Base-by-base conservation (phyloP, 2,888 invertebrate genomes). In the Tineola bisselliella region DNA sequence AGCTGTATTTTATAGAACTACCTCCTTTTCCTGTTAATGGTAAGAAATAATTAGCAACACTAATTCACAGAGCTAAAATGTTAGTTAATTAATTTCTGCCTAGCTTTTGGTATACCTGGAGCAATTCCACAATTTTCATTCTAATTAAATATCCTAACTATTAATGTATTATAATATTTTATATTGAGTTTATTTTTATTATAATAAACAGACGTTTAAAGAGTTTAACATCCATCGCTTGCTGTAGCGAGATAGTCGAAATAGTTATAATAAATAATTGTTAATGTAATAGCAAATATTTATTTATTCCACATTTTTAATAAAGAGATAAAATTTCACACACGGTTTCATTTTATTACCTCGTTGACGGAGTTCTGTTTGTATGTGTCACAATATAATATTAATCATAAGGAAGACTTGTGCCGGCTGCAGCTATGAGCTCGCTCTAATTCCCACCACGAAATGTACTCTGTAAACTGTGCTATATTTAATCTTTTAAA, bases 31-130 rank as follows among this genome's bases (percentile, higher is more conserved):
- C 10, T 58, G 58, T 33, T 58, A 58, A 58, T 58, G 8, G 58
- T 33, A 19, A 58, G 13, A 31, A 58, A 33, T 58, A 58, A 58
- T 58, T 58, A 58, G 33, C 33, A 13, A 33, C 17, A 15, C n/a
- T 58, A 58, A 58, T 58, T 33, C 58, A 56, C 25, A 5, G n/a
- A n/a, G n/a, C n/a, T n/a, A 43, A 43, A 43, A 43, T 43, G 43
- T 8, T 43, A 43, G 3, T 3, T 43, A 12, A 5, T 43, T 43
- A 43, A 43, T 43, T 12, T 13, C 3, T n/a, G 13, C 8, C 43
- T 43, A 43, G 43, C 25, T 25, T 25, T 25, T 43, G 43, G 43
- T 43, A 43, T 43, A 4, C 25, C 25, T 25, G 6, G 25, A 25
- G 6, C 25, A 25, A 25, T 25, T 25, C 6, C 6, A 2, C 25